phyloP scores from a whole-genome alignment of 1,140 invertebrate species.

The Platorchestia sp. region DNA sequence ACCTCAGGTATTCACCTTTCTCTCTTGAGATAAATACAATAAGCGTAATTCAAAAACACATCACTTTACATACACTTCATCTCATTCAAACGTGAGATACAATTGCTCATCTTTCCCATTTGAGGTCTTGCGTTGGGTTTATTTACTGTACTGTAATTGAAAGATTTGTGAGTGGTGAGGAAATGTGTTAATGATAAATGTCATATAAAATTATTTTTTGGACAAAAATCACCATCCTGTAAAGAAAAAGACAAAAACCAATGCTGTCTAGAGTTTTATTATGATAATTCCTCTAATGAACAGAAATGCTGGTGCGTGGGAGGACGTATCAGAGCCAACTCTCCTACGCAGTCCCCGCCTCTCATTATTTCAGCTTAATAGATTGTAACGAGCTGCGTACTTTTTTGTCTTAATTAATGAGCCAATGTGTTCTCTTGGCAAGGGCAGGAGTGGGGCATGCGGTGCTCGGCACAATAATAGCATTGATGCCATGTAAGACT shows the following conservation, averaged over 20 bases:
- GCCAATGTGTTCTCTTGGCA: neutral
- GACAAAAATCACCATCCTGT: neutral
- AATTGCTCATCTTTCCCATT: neutral
- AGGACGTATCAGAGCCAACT: neutral
- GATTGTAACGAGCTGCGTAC: conserved; percentile 11
- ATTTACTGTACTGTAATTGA: too few relatives aligned
- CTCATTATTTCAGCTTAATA: conserved; percentile 20
- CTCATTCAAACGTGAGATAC: neutral
- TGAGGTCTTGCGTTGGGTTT: too few relatives aligned
- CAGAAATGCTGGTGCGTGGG: neutral
- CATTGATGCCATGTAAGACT: neutral
- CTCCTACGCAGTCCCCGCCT: conserved; percentile 28
- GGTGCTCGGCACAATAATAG: neutral
- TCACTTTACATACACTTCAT: neutral
- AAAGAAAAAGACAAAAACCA: neutral
- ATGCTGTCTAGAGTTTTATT: neutral
- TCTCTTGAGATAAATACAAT: neutral
- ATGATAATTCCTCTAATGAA: neutral
- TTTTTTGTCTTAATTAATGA: neutral
- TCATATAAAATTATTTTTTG: neutral
- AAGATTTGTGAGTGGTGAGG: too few relatives aligned
- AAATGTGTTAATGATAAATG: neutral
- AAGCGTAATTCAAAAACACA: neutral
- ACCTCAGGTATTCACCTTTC: neutral
- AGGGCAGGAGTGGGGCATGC: neutral